A percentile compares a stretch with the other conserved stretches of the same genome.
Evolutionary conservation across 2,113 vertebrate genomes (phyloP).

Genomic region (Heterocephalus glaber): DNA sequence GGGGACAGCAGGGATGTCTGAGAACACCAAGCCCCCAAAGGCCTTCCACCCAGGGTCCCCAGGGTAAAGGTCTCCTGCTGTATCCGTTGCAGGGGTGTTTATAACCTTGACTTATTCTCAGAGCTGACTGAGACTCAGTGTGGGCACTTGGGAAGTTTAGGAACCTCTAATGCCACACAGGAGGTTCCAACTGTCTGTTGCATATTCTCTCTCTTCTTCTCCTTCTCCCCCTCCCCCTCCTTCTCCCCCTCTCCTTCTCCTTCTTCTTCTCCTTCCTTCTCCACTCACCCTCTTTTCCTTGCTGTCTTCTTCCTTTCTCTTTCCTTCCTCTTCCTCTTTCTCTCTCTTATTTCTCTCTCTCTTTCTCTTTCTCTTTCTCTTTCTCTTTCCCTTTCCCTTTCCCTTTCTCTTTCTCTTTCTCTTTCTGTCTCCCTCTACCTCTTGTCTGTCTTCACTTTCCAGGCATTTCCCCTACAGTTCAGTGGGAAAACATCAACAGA

Average conservation of each 20-base stretch:
- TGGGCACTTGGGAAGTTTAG: neutral
- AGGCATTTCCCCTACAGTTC: neutral
- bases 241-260: neutral
- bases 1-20: neutral
- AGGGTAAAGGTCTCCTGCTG: neutral
- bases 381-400: fast-evolving
- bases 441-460: no score
- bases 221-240: no score
- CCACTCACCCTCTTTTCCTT: fast-evolving
- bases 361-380: neutral
- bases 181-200: neutral
- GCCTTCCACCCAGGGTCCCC: neutral
- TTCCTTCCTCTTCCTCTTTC: fast-evolving
- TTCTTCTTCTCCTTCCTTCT: fast-evolving
- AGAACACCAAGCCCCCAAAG: fast-evolving
- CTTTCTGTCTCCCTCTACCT: fast-evolving
- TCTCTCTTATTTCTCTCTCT: neutral
- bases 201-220: neutral
- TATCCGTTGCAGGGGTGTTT: neutral
- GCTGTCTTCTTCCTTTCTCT: neutral
- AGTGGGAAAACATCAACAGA: neutral
- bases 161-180: no score
- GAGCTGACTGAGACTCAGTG: neutral
- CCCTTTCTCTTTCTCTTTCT: neutral
- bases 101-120: neutral